Evolutionary conservation across 1,140 invertebrate species (phyloP).

Genomic region (Drosophila ohnishii): DNA sequence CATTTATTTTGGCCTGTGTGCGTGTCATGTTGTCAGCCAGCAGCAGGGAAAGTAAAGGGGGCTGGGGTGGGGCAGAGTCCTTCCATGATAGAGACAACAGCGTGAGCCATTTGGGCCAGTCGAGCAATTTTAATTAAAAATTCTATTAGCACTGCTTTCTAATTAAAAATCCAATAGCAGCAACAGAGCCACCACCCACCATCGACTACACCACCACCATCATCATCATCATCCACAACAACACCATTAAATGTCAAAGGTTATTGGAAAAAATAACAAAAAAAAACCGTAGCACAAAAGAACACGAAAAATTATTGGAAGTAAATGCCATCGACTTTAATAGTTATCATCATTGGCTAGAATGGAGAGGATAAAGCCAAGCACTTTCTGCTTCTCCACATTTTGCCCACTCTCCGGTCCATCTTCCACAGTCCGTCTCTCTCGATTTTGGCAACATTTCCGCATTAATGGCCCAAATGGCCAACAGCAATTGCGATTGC

Average conservation of each 20-base stretch:
- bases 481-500: slow-evolving; percentile 51
- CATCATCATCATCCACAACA: slow-evolving; percentile 21
- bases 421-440: neutral
- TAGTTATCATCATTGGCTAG: slow-evolving; percentile 45
- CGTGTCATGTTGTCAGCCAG: slow-evolving; percentile 66
- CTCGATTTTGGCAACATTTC: slow-evolving; percentile 53
- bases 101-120: slow-evolving; percentile 37
- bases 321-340: slow-evolving; percentile 61
- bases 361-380: slow-evolving; percentile 35
- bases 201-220: neutral
- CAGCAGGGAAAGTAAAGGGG: slow-evolving; percentile 52
- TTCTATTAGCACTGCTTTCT: slow-evolving; percentile 77
- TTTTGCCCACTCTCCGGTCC: neutral
- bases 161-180: slow-evolving; percentile 69
- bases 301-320: slow-evolving; percentile 48
- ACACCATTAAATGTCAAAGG: slow-evolving; percentile 38
- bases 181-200: slow-evolving; percentile 6
- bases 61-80: slow-evolving; percentile 13
- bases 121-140: slow-evolving; percentile 78
- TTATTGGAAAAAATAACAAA: slow-evolving; percentile 28
- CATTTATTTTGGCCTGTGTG: slow-evolving; percentile 59
- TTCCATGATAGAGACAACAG: slow-evolving; percentile 49
- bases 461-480: slow-evolving; percentile 52
- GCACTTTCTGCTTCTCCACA: slow-evolving; percentile 6
- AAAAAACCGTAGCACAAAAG: slow-evolving; percentile 23